Evolutionary conservation across 2,888 invertebrate species (phyloP).

Genomic region (Pristionchus arcanus): DNA sequence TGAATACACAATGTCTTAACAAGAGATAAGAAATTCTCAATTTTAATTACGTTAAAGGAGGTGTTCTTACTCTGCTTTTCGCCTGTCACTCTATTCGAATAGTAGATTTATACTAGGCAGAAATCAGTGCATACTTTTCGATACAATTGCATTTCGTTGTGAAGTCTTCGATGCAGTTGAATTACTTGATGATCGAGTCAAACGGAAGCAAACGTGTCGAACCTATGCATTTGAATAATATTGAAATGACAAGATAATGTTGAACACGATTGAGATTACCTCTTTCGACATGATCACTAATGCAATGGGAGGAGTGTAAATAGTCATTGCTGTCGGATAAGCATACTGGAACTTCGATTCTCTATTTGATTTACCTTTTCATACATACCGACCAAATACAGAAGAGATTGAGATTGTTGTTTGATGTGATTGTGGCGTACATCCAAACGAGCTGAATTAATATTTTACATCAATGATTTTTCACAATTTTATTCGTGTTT

Average conservation of each 20-base stretch:
- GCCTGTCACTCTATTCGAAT: too few species aligned
- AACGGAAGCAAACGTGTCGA: not conserved
- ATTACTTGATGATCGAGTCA: not conserved
- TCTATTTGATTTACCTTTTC: not conserved
- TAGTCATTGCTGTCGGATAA: not conserved
- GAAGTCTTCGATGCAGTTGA: not conserved
- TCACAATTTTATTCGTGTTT: too few species aligned
- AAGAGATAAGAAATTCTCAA: too few species aligned
- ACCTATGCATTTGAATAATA: not conserved
- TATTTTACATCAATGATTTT: not conserved
- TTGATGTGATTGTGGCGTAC: not conserved
- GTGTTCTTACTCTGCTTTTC: too few species aligned
- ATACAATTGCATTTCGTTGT: not conserved
- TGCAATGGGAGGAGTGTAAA: conserved; percentile 7
- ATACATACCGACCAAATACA: not conserved
- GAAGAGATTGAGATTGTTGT: not conserved
- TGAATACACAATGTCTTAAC: too few species aligned
- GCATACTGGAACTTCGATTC: not conserved
- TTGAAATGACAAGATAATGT: not conserved
- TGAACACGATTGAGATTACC: not conserved
- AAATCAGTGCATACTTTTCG: not conserved
- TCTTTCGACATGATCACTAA: not conserved
- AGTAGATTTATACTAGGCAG: too few species aligned
- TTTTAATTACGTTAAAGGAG: too few species aligned
- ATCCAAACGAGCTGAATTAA: not conserved